Conservation (phyloP, 30 jellyfish, hydroid and myxozoan species). For the Morbakka virulenta region DNA sequence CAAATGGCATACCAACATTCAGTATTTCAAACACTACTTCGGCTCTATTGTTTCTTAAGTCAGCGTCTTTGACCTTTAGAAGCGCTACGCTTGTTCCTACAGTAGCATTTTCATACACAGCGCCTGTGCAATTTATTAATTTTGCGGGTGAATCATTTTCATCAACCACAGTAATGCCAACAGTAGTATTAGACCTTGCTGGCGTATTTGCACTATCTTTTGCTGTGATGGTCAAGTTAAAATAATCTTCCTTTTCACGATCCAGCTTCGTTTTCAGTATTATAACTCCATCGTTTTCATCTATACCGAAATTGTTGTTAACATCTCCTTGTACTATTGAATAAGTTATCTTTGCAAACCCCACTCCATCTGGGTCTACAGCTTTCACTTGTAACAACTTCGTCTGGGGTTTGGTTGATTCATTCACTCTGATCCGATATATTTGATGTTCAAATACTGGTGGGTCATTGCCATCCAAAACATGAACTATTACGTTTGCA, state of each 20-base stretch:
- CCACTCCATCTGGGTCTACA: slow-evolving; percentile 35
- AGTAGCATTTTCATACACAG: slow-evolving; percentile 57
- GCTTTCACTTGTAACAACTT: slow-evolving; percentile 41
- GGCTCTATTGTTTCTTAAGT: slow-evolving; percentile 50
- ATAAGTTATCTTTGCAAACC: slow-evolving; percentile 28
- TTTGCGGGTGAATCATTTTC: slow-evolving; percentile 55
- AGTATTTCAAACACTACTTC: slow-evolving; percentile 14
- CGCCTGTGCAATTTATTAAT: slow-evolving; percentile 37
- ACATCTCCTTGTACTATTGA: slow-evolving; percentile 3
- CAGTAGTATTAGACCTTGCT: slow-evolving; percentile 31
- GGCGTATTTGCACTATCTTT: slow-evolving; percentile 54
- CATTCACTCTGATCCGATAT: slow-evolving; percentile 7
- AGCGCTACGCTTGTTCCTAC: slow-evolving; percentile 26
- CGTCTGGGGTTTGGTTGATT: slow-evolving; percentile 8
- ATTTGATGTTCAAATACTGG: slow-evolving; percentile 28
- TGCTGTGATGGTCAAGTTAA: slow-evolving; percentile 14
- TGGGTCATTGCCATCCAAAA: slow-evolving; percentile 54
- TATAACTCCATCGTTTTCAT: slow-evolving; percentile 38
- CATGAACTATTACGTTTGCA: slow-evolving; percentile 38
- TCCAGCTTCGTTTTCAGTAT: slow-evolving; percentile 28
- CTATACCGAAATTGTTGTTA: not conserved
- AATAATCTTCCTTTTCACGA: slow-evolving; percentile 29
- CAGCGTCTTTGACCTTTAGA: slow-evolving; percentile 25
- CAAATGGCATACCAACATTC: slow-evolving; percentile 1
- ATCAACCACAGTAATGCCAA: slow-evolving; percentile 25